A percentile compares a stretch with the other conserved stretches of the same genome.
Conservation (phyloP, 2,797 vertebrate species). For the Gouania willdenowi region DNA sequence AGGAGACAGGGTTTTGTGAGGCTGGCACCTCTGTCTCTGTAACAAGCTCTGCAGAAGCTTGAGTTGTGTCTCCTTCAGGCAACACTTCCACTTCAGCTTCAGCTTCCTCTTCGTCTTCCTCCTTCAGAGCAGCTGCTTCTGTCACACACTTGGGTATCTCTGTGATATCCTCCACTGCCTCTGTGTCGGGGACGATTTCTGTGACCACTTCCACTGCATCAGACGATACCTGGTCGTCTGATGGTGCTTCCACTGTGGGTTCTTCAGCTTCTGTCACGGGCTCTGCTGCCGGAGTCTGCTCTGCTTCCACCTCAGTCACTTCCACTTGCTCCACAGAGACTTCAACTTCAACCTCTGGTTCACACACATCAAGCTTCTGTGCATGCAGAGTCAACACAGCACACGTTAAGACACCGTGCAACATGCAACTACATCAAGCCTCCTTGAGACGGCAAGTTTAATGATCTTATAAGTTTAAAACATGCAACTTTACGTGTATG, state of each 20-base stretch:
- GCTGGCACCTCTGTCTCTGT: slow-evolving; percentile 49
- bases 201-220: slow-evolving; percentile 3
- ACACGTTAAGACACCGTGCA: slow-evolving; percentile 22
- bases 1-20: not conserved
- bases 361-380: slow-evolving; percentile 37
- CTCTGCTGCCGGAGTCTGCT: not conserved
- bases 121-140: not conserved
- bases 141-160: not conserved
- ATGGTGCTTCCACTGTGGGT: not conserved
- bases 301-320: not conserved
- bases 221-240: not conserved
- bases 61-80: slow-evolving; percentile 18
- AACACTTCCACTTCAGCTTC: slow-evolving; percentile 24
- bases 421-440: slow-evolving; percentile 4
- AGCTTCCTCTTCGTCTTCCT: slow-evolving; percentile 3
- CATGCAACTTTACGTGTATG: too few species aligned
- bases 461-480: too few species aligned
- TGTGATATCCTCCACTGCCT: slow-evolving; percentile 1
- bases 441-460: too few species aligned
- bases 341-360: slow-evolving; percentile 15
- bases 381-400: slow-evolving; percentile 27
- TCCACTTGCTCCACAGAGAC: slow-evolving; percentile 1
- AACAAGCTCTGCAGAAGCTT: slow-evolving; percentile 12
- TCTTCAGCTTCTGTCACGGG: not conserved
- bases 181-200: slow-evolving; percentile 7